Evolutionary conservation across 2,113 vertebrate species (phyloP), one percentile per base, ranked within the genome.

Genomic region (Cacatua alba): DNA sequence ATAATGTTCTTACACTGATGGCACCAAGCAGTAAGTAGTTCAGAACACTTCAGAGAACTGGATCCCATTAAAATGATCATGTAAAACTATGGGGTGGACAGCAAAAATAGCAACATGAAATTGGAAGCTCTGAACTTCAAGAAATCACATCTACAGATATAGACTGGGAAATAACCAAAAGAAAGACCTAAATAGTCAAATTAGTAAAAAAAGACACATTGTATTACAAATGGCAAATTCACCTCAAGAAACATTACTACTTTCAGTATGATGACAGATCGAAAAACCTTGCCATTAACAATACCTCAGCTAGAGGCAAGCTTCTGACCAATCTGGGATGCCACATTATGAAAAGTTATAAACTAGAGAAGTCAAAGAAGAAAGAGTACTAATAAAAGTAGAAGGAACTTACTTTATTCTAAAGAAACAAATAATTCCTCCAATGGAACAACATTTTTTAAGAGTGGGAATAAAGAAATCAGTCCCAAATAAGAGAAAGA

Each of bases 291-390:
- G 48, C n/a, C 52, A 33, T 29, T 78, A 87, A 57, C 13, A 44
- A 24, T 31, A 67, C 4, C 28, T 78, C 77, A 87, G 62, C 51
- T 46, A 82, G n/a, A 59, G 49, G 35, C 10, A 70, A 89, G 59
- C n/a, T 69, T 77, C 12, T 31, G 43, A 62, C 29, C 25, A 35
- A 11, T 82, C 3, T 62, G n/a, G 24, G 31, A 62, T 39, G 62
- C 7, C 10, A 39, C 17, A 51, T 48, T n/a, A 59, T 0, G 1
- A 81, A 82, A 82, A 67, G 11, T 2, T 0, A 52, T 37, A 52
- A 46, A 85, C 52, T 44, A 39, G 19, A 60, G 26, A 69, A 52
- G 19, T 29, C 21, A 51, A 75, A 82, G 76, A 65, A 84, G 33
- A 71, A 93, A 52, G 19, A 75, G 1, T 37, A 65, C 19, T 41